Percentiles rank a stretch among this genome's conserved stretches.
These are phyloP conservation scores for Blennius ocellaris DNA, from an alignment of 2,113 vertebrate genomes.

Conservation along the genomic window DNA sequence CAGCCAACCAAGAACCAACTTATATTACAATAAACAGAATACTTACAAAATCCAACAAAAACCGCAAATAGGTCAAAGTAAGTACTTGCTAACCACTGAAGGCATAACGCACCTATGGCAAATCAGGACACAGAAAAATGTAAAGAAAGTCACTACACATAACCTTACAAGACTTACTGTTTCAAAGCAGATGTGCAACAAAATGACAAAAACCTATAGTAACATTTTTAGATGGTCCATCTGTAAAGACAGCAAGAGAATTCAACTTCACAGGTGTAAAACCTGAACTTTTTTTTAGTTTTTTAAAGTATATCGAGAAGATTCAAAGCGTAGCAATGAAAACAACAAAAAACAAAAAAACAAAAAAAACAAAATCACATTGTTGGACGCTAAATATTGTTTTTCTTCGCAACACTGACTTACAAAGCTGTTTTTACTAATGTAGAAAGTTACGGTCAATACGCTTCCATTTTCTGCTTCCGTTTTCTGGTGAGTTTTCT, in stretches of 20 bases:
- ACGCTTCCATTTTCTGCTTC: slow-evolving; percentile 65
- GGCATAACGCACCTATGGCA: slow-evolving; percentile 83
- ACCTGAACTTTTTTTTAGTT: slow-evolving; percentile 88
- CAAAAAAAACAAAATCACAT: slow-evolving; percentile 80
- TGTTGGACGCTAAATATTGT: slow-evolving; percentile 92
- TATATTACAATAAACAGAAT: slow-evolving; percentile 89
- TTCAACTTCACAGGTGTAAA: slow-evolving; percentile 89
- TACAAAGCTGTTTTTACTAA: slow-evolving; percentile 92
- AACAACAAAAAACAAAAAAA: slow-evolving; percentile 62
- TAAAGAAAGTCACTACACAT: slow-evolving; percentile 85
- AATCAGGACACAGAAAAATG: slow-evolving; percentile 81
- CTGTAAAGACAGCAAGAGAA: slow-evolving; percentile 92
- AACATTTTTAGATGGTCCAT: slow-evolving; percentile 91
- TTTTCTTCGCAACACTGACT: slow-evolving; percentile 93
- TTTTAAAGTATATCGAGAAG: slow-evolving; percentile 92
- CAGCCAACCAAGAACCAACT: slow-evolving; percentile 91
- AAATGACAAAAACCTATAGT: slow-evolving; percentile 86
- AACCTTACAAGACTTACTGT: slow-evolving; percentile 87
- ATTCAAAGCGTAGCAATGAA: slow-evolving; percentile 88
- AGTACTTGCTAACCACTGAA: slow-evolving; percentile 83
- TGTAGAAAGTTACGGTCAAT: slow-evolving; percentile 86
- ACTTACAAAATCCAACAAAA: slow-evolving; percentile 87
- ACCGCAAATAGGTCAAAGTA: slow-evolving; percentile 74
- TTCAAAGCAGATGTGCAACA: slow-evolving; percentile 90
- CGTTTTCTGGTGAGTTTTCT: slow-evolving; percentile 68